phyloP scores from a whole-genome alignment of 2,888 invertebrate species.

The Thyatira batis region DNA sequence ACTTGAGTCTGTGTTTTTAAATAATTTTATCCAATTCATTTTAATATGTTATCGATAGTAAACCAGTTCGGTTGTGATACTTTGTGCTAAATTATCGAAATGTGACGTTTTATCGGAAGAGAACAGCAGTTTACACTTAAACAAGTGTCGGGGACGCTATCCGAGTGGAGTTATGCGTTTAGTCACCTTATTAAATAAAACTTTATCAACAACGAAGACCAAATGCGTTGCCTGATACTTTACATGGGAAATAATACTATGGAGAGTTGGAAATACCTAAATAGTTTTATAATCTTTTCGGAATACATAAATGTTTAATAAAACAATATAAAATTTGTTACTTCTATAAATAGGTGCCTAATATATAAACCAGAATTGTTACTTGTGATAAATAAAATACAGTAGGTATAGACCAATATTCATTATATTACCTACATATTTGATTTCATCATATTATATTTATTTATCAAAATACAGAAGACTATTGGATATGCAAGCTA shows the following conservation, averaged over 20 bases:
- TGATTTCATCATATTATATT: too few species aligned
- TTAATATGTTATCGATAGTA: constrained; percentile 45
- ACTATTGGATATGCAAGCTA: too few species aligned
- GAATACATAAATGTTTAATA: neutral
- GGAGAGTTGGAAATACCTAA: constrained; percentile 20
- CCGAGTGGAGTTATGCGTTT: constrained; percentile 66
- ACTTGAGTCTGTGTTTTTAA: constrained; percentile 33
- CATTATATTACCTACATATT: too few species aligned
- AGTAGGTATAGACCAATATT: too few species aligned
- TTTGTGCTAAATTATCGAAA: constrained; percentile 74
- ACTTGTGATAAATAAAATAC: too few species aligned
- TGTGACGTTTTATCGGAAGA: constrained; percentile 74
- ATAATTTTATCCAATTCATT: constrained; percentile 53
- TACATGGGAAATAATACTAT: constrained; percentile 31
- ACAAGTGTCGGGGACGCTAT: constrained; percentile 72
- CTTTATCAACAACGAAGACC: constrained; percentile 58
- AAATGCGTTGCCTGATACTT: constrained; percentile 22
- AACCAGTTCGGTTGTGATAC: constrained; percentile 46
- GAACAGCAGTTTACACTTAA: constrained; percentile 81
- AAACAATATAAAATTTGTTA: too few species aligned
- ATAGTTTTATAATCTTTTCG: neutral
- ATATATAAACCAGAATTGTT: too few species aligned
- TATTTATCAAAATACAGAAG: too few species aligned
- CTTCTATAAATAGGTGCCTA: too few species aligned
- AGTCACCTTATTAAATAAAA: constrained; percentile 73